These are phyloP conservation scores for Lepidocyrtoides sp. DNA, from an alignment of 2,888 invertebrate species.

Conservation along the genomic window DNA sequence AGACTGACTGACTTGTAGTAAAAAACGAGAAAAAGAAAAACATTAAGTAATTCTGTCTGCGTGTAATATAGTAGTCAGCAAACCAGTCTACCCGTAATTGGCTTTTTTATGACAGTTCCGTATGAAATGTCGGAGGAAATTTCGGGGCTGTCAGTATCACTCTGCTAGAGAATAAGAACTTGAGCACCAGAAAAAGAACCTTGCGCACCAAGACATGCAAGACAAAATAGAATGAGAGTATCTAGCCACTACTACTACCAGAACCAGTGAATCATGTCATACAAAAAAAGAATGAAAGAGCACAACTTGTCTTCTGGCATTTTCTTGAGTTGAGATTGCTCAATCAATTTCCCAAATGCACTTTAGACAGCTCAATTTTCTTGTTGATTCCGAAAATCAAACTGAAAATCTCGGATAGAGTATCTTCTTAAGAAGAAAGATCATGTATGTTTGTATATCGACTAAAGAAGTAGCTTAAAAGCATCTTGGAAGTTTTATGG, in stretches of 20 bases:
- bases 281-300: background rate
- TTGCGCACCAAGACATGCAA: slow-evolving; percentile 33
- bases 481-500: slow-evolving; percentile 43
- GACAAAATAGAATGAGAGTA: background rate
- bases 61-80: slow-evolving; percentile 39
- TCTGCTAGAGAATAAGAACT: slow-evolving; percentile 31
- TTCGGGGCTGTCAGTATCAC: slow-evolving; percentile 66
- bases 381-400: slow-evolving; percentile 43
- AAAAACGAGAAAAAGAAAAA: background rate
- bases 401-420: background rate
- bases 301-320: slow-evolving; percentile 70
- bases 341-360: slow-evolving; percentile 77
- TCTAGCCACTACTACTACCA: background rate
- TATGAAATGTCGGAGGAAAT: slow-evolving; percentile 66
- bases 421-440: background rate
- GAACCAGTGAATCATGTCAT: slow-evolving; percentile 56
- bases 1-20: background rate
- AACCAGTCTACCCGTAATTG: slow-evolving; percentile 58
- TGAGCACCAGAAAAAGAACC: slow-evolving; percentile 45
- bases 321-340: slow-evolving; percentile 65
- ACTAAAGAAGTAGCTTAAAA: background rate
- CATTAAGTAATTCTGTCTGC: background rate
- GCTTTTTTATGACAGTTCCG: slow-evolving; percentile 75
- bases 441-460: background rate
- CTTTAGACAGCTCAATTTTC: slow-evolving; percentile 77